Evolutionary conservation across 2,113 vertebrate species (phyloP).

Genomic region (Solenodon paradoxus): DNA sequence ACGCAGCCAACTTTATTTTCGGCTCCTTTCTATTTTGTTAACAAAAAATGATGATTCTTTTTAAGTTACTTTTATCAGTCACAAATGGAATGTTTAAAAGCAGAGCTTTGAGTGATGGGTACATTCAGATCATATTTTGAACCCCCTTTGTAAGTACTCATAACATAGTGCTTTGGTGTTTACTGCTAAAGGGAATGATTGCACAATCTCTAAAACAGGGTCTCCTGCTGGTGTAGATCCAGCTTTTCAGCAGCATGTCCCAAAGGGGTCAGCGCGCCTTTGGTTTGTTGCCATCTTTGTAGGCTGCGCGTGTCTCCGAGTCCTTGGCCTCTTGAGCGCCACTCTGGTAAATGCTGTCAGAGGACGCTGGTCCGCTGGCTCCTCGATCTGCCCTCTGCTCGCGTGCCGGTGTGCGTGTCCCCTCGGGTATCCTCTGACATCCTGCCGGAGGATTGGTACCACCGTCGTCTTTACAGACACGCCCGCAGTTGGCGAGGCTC

Average conservation of each 20-base stretch:
- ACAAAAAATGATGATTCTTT: too few relatives aligned
- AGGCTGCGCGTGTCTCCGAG: too few relatives aligned
- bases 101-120: background rate
- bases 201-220: background rate
- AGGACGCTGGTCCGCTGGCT: background rate
- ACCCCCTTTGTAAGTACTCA: background rate
- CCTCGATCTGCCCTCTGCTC: too few relatives aligned
- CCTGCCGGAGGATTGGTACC: too few relatives aligned
- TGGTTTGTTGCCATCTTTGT: too few relatives aligned
- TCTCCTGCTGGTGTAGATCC: background rate
- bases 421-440: too few relatives aligned
- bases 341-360: background rate
- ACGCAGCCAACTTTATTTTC: background rate
- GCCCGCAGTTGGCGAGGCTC: too few relatives aligned
- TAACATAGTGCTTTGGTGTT: background rate
- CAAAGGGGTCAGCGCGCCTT: background rate
- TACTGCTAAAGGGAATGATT: background rate
- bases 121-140: background rate
- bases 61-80: background rate
- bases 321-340: background rate
- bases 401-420: too few relatives aligned
- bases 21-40: background rate
- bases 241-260: background rate
- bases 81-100: background rate
- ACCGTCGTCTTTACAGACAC: too few relatives aligned